Evolutionary conservation across 1,140 invertebrate species (phyloP).

Genomic region (Bathynomus jamesi): DNA sequence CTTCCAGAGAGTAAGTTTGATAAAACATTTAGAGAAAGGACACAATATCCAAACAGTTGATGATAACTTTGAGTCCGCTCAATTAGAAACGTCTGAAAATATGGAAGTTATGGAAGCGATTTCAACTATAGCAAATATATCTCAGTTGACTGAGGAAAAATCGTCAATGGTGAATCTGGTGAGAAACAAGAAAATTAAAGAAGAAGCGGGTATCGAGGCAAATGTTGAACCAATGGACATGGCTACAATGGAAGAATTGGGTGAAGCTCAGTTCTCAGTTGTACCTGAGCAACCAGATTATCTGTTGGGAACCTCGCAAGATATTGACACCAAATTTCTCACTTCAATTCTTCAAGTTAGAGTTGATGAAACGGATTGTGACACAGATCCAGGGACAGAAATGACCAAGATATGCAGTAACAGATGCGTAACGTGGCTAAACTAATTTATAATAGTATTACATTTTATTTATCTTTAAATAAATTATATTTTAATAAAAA

Average conservation of each 20-base stretch:
- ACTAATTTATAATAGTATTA: too few species aligned
- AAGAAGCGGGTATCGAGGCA: background rate
- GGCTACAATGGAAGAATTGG: background rate
- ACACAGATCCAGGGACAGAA: too few species aligned
- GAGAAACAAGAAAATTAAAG: background rate
- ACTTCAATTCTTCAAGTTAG: background rate
- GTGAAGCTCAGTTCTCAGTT: background rate
- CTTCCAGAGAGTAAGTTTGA: slow-evolving; percentile 24
- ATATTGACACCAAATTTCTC: background rate
- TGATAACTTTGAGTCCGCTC: background rate
- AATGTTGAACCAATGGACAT: background rate
- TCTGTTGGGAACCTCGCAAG: background rate
- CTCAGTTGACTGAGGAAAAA: background rate
- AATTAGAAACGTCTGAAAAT: background rate
- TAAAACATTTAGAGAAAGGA: slow-evolving; percentile 27
- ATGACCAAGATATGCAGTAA: too few species aligned
- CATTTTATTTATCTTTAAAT: too few species aligned
- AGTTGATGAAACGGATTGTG: background rate
- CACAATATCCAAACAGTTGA: slow-evolving; percentile 15
- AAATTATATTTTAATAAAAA: too few species aligned
- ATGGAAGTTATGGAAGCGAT: background rate
- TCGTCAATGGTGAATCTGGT: background rate
- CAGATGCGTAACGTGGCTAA: too few species aligned
- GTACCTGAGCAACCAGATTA: background rate
- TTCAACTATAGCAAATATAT: background rate